Evolutionary conservation across 2,797 vertebrate genomes (phyloP).

Genomic region (Clarias platycephalus): DNA sequence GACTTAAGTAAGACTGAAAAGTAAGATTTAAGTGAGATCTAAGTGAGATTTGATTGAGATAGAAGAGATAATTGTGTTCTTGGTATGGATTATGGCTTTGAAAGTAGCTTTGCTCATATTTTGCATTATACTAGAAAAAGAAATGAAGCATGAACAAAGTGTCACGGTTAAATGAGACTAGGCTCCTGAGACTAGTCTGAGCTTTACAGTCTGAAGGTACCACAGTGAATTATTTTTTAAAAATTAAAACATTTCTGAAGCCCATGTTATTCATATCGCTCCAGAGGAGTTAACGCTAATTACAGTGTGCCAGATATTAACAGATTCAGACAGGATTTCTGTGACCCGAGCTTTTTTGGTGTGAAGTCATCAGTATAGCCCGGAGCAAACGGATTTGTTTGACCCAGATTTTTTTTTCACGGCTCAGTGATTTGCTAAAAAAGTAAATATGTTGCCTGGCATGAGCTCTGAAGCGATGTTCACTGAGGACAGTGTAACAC

Average conservation of each 20-base stretch:
- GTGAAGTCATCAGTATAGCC: neutral
- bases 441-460: slow-evolving; percentile 60
- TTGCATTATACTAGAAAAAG: neutral
- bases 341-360: slow-evolving; percentile 65
- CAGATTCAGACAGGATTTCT: slow-evolving; percentile 62
- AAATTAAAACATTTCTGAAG: neutral
- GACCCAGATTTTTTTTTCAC: slow-evolving; percentile 64
- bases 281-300: slow-evolving; percentile 56
- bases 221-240: neutral
- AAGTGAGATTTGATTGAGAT: neutral
- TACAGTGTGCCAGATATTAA: slow-evolving; percentile 67
- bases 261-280: neutral
- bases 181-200: neutral
- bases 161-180: neutral
- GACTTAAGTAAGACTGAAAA: neutral
- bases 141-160: neutral
- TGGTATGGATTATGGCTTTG: too few relatives aligned
- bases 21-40: too few relatives aligned
- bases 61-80: too few relatives aligned
- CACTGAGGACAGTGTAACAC: slow-evolving; percentile 39
- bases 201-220: neutral
- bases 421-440: slow-evolving; percentile 56
- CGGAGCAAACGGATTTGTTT: slow-evolving; percentile 38
- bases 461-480: slow-evolving; percentile 53
- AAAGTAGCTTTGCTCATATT: neutral